Base-by-base conservation (phyloP, 2,888 invertebrate species). In the Melinopterus prodromus region DNA sequence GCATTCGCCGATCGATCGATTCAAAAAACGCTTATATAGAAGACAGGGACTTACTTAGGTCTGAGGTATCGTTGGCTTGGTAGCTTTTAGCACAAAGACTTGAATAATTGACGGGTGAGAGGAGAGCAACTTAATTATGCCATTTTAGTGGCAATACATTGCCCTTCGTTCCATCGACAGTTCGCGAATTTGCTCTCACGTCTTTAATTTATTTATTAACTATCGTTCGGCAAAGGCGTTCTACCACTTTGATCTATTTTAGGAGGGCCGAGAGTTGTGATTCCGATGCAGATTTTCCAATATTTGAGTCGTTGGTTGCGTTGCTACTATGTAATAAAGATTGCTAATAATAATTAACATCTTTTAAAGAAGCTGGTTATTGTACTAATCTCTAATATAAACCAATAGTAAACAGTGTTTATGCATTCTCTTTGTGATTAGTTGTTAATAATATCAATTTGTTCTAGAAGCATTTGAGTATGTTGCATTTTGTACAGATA, bases 161-260 rank as follows among this genome's bases (percentile, higher is more conserved):
- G 14, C 35, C 26, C 2, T 26, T 26, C 26, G 26, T 3, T 3
- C 26, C 3, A 26, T 26, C 26, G 26, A 26, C 26, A 3, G 16
- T 35, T 6, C 74, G 6, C 37, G 35, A 74, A 74, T 74, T 35
- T 35, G 35, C 74, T 74, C 36, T 74, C 74, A 74, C 26, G 74
- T 74, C 6, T 35, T 35, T 78, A 78, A 78, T 71, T 37, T 74
- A 79, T 79, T 80, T 78, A 80, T 26, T 26, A 26, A 26, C 70
- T 77, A 70, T 26, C 70, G 69, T 70, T 70, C 72, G 77, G 38
- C 72, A 77, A 77, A 69, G 77, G 74, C 72, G 75, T 9, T 26
- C 12, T 53, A 12, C 12, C 9, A 69, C 80, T 77, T 80, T 75
- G 70, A 79, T 75, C 80, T 80, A 78, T 77, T 77, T 80, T 80